phyloP scores from a whole-genome alignment of 1,140 invertebrate genomes.

The Ostrea denselamellosa region DNA sequence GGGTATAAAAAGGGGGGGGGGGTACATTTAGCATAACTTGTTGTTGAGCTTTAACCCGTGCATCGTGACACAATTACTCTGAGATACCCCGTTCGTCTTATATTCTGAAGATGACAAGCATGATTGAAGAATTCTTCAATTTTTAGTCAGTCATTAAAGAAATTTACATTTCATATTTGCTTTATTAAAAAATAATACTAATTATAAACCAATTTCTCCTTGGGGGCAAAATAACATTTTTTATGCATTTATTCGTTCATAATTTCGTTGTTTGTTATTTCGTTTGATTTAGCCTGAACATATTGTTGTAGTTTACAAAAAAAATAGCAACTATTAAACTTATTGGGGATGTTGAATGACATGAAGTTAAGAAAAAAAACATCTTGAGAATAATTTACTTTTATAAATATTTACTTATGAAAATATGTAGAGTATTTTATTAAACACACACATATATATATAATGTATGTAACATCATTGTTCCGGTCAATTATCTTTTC shows the following conservation, averaged over 20 bases:
- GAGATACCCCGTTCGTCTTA: background rate
- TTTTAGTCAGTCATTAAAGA: background rate
- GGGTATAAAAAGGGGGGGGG: background rate
- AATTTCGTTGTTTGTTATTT: background rate
- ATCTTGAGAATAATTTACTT: constrained; percentile 8
- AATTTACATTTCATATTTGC: background rate
- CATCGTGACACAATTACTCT: background rate
- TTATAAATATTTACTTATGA: background rate
- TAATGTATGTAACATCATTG: too few relatives aligned
- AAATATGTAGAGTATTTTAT: constrained; percentile 8
- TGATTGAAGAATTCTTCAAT: background rate
- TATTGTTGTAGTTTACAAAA: too few relatives aligned
- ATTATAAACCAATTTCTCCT: background rate
- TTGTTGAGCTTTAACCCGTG: background rate
- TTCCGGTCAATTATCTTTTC: background rate
- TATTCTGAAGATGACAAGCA: background rate
- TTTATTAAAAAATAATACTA: too few relatives aligned
- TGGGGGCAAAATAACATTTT: background rate
- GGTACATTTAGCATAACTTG: too few relatives aligned
- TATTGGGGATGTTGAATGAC: too few relatives aligned
- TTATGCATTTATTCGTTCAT: background rate
- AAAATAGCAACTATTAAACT: too few relatives aligned
- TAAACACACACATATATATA: too few relatives aligned
- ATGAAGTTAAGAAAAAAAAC: background rate
- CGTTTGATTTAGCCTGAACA: too few relatives aligned